A percentile compares a stretch with the other conserved stretches of the same genome.
Conservation (phyloP, 2,888 invertebrate genomes). For the Schizaphis graminum region DNA sequence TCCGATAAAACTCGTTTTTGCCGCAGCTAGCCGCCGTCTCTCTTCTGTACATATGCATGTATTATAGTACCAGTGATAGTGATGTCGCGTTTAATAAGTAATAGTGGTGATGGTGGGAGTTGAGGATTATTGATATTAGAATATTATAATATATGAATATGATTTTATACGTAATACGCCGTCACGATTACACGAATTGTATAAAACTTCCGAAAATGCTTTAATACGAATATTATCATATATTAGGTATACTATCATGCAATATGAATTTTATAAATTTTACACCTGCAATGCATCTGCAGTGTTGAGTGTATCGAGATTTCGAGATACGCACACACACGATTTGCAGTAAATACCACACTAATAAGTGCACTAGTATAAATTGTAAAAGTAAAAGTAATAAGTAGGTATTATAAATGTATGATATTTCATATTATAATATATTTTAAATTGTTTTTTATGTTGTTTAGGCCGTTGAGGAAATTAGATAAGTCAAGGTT, state of each 20-base stretch:
- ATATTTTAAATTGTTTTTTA: not conserved
- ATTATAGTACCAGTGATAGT: not conserved
- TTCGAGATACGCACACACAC: no score
- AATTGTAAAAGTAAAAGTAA: not conserved
- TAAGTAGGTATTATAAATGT: not conserved
- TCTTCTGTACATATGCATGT: not conserved
- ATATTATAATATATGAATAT: not conserved
- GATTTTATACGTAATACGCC: not conserved
- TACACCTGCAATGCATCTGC: no score
- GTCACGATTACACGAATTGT: no score
- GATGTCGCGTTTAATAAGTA: not conserved
- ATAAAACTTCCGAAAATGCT: not conserved
- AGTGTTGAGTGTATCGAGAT: not conserved
- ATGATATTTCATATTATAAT: not conserved
- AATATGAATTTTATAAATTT: not conserved
- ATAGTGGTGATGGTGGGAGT: not conserved
- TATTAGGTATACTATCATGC: no score
- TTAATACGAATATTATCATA: not conserved
- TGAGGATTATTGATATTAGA: not conserved
- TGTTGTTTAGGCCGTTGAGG: not conserved
- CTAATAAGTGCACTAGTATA: not conserved
- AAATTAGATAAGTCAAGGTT: not conserved
- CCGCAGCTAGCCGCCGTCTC: not conserved
- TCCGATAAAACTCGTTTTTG: conserved; percentile 35
- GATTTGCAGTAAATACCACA: no score